Conservation (phyloP, 2,797 vertebrate species). For the Anguilla marmorata region DNA sequence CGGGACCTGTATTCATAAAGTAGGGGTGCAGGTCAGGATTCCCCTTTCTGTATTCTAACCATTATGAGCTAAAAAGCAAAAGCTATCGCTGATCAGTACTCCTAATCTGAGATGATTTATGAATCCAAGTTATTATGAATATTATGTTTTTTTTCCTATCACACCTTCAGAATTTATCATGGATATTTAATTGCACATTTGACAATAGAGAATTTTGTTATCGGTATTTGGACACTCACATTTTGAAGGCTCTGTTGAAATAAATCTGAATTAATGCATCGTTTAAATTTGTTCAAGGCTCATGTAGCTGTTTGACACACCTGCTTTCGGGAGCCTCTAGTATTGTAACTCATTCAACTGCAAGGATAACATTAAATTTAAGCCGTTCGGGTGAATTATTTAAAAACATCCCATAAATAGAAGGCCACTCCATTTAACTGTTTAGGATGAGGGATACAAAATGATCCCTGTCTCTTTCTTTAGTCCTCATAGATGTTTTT, state of each 20-base stretch:
- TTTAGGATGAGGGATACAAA: background rate
- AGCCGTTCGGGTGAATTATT: background rate
- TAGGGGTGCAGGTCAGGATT: background rate
- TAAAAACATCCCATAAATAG: no score
- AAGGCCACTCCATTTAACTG: no score
- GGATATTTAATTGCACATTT: background rate
- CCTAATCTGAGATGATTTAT: constrained; percentile 1
- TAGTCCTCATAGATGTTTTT: background rate
- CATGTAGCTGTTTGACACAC: background rate
- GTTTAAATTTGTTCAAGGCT: background rate
- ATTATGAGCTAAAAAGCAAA: background rate
- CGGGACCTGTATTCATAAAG: background rate
- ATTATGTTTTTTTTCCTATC: background rate
- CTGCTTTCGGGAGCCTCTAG: background rate
- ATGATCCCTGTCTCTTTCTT: background rate
- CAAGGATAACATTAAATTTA: background rate
- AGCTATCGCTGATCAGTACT: background rate
- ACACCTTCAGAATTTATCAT: background rate
- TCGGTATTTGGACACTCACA: background rate
- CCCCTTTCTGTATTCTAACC: background rate
- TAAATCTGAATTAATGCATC: background rate
- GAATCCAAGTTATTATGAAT: background rate
- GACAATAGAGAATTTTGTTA: background rate
- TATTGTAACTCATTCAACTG: background rate
- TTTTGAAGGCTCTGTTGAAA: background rate